Conservation (phyloP, 2,888 invertebrate genomes). For the Junonia oenone region DNA sequence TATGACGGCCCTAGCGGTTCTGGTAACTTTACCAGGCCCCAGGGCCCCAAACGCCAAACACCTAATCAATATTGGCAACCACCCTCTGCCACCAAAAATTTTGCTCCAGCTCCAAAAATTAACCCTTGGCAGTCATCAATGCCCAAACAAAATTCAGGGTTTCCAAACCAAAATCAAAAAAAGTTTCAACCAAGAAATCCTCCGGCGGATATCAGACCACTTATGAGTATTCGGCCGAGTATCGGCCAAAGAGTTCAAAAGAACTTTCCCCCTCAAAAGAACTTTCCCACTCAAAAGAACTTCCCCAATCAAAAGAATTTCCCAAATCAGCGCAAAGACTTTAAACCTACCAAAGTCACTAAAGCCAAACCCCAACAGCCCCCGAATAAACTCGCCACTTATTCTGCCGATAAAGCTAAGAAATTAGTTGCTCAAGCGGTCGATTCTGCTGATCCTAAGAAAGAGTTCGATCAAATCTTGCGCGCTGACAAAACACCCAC, state of each 20-base stretch:
- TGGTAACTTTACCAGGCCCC: slow-evolving; percentile 25
- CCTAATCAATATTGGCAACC: slow-evolving; percentile 35
- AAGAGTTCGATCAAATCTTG: slow-evolving; percentile 31
- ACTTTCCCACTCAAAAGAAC: too few relatives aligned
- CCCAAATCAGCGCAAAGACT: slow-evolving; percentile 32
- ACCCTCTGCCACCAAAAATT: slow-evolving; percentile 37
- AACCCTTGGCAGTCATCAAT: slow-evolving; percentile 25
- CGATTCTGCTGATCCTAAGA: slow-evolving; percentile 1
- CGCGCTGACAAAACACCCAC: slow-evolving; percentile 41
- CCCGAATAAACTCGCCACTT: slow-evolving; percentile 35
- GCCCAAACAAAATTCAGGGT: neutral
- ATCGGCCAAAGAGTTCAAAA: slow-evolving; percentile 31
- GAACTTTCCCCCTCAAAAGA: too few relatives aligned
- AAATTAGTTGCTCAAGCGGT: slow-evolving; percentile 18
- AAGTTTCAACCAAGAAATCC: slow-evolving; percentile 1
- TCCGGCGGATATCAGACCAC: neutral
- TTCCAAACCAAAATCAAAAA: slow-evolving; percentile 3
- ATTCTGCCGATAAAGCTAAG: slow-evolving; percentile 23
- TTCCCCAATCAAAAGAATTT: slow-evolving; percentile 26
- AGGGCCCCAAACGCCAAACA: slow-evolving; percentile 22
- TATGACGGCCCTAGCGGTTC: slow-evolving; percentile 37
- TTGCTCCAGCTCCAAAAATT: slow-evolving; percentile 30
- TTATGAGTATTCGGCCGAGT: slow-evolving; percentile 32
- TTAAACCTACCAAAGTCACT: slow-evolving; percentile 40
- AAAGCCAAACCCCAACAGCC: slow-evolving; percentile 37